phyloP scores from a whole-genome alignment of 2,888 invertebrate genomes.

The Gisinianus flammeolus region DNA sequence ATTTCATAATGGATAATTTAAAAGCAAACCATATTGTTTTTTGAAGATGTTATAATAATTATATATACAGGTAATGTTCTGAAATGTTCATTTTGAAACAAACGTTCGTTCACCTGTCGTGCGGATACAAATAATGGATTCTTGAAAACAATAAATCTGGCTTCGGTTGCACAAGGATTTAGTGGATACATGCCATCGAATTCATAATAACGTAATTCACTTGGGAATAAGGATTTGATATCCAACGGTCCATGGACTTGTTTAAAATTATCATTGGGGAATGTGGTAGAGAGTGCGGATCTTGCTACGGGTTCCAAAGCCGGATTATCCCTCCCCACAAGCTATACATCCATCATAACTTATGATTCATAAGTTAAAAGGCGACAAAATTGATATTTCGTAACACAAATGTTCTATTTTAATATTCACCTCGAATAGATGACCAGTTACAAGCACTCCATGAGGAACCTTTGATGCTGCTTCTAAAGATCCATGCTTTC shows the following conservation, averaged over 20 bases:
- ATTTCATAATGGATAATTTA: no score
- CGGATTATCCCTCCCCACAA: slow-evolving; percentile 38
- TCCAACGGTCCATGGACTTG: slow-evolving; percentile 50
- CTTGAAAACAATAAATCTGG: slow-evolving; percentile 44
- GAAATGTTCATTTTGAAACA: neutral
- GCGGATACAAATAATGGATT: slow-evolving; percentile 41
- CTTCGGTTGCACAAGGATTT: slow-evolving; percentile 45
- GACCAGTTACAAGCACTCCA: slow-evolving; percentile 44
- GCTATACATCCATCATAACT: slow-evolving; percentile 8
- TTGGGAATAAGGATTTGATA: slow-evolving; percentile 46
- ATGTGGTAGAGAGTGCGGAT: slow-evolving; percentile 39
- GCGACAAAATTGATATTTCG: neutral
- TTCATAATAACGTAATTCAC: slow-evolving; percentile 43
- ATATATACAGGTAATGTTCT: no score
- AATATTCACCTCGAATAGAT: slow-evolving; percentile 45
- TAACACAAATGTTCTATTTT: neutral
- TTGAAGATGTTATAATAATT: no score
- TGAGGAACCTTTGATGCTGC: slow-evolving; percentile 29
- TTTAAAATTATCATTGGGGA: slow-evolving; percentile 41
- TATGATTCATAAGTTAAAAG: neutral
- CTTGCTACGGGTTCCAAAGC: slow-evolving; percentile 44
- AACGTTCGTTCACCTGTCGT: slow-evolving; percentile 42
- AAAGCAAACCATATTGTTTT: no score
- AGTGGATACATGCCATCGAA: slow-evolving; percentile 42
- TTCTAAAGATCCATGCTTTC: slow-evolving; percentile 25